Base-by-base conservation (phyloP, 2,888 invertebrate genomes). In the Eumerus sabulonum region DNA sequence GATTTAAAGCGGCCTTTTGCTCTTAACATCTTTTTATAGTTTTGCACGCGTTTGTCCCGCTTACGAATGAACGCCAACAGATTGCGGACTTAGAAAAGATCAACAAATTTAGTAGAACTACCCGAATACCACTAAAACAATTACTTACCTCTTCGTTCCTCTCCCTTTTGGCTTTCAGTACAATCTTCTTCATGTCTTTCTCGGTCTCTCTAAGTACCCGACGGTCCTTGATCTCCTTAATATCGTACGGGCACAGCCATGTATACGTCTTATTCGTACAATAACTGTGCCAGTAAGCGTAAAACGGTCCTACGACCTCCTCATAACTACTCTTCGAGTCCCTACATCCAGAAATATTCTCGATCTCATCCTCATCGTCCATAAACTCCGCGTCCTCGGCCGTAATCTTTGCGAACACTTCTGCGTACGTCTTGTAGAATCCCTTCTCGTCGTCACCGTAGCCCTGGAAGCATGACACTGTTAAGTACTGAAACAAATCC, bases 21-120 rank as follows among this genome's bases (percentile, higher is more conserved):
- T 96, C 95, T 35, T 63, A 97, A 87, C 12, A 91, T 85, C 83
- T 91, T 92, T 9, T 92, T 92, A 84, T 94, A 92, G 9, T 92
- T 92, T 84, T 93, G 93, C 0, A 99, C 96, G 67, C 99, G 91
- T 86, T 94, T 96, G 87, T 99, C 99, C 83, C 98, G 92, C 89
- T 98, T 97, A n/a, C 96, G 92, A 0, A 99, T 95, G 90, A 96
- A 99, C 54, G 94, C 94, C 0, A 97, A 97, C 47, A 99, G 90
- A 84, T 95, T 95, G 82, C 98, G 91, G 9, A 99, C 76, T 79
- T 76, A 35, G 9, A 63, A 67, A 16, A 35, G 42, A 27, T 4
- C 2, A 42, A 19, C 5, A 16, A 2, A 14, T 11, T 3, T 1
- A 40, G 11, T 36, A 9, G 19, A 27, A 16, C 38, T n/a, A n/a